A percentile compares a stretch with the other conserved stretches of the same genome.
phyloP scores from a whole-genome alignment of 1,140 invertebrate species.

The Polypedilum vanderplanki region DNA sequence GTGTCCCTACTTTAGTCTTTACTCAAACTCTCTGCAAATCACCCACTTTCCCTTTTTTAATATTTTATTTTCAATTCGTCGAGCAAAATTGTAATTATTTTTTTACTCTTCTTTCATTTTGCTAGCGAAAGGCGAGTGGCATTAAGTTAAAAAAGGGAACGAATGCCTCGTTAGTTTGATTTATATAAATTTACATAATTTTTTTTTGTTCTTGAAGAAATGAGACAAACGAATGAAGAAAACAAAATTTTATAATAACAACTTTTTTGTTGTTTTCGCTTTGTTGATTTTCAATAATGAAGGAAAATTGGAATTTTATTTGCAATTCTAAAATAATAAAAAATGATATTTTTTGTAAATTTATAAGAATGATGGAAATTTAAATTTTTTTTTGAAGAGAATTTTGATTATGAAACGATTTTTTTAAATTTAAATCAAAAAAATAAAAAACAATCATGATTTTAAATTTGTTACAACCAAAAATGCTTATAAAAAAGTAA shows the following conservation, averaged over 20 bases:
- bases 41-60: neutral
- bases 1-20: neutral
- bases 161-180: constrained; percentile 11
- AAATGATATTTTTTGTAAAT: too few species aligned
- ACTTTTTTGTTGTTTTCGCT: neutral
- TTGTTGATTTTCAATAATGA: neutral
- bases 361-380: neutral
- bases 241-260: neutral
- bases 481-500: too few species aligned
- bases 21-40: neutral
- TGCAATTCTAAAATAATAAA: too few species aligned
- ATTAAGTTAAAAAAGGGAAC: neutral
- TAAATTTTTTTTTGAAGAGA: neutral
- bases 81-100: constrained; percentile 19
- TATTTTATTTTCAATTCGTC: constrained; percentile 19
- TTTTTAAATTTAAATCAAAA: too few species aligned
- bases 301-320: neutral
- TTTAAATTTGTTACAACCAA: too few species aligned
- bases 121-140: neutral
- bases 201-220: neutral
- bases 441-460: neutral
- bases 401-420: too few species aligned
- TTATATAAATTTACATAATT: constrained; percentile 15
- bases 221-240: neutral
- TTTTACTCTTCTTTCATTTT: neutral